phyloP scores from a whole-genome alignment of 2,888 invertebrate genomes.

The Chirona hameri region DNA sequence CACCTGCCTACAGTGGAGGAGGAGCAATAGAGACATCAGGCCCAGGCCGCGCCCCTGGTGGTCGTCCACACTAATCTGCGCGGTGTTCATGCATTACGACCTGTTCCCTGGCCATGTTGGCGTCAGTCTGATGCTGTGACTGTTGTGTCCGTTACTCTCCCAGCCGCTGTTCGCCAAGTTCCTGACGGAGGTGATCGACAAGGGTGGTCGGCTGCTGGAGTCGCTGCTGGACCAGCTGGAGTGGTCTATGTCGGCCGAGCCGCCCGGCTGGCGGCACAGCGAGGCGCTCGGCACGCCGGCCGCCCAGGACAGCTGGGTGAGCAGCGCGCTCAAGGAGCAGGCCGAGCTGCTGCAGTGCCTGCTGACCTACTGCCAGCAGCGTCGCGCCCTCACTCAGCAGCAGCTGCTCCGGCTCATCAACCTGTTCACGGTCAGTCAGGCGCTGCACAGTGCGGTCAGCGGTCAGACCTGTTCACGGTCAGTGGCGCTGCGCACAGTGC shows the following conservation, averaged over 20 bases:
- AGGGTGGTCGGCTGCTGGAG: neutral
- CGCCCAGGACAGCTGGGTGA: neutral
- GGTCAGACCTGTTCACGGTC: neutral
- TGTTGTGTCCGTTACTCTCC: neutral
- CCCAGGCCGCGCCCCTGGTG: too few relatives aligned
- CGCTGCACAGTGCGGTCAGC: too few relatives aligned
- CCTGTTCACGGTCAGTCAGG: neutral
- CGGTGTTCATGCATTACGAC: neutral
- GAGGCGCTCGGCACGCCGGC: conserved; percentile 1
- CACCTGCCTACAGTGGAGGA: too few relatives aligned
- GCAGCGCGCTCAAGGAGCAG: conserved; percentile 22
- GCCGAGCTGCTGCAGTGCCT: conserved; percentile 26
- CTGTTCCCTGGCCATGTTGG: neutral
- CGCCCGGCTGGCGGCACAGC: neutral
- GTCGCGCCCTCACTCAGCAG: neutral
- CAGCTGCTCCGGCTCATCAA: neutral
- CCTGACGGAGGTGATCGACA: neutral
- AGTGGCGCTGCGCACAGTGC: neutral
- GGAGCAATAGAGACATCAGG: too few relatives aligned
- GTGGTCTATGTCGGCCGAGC: neutral
- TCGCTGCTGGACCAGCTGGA: conserved; percentile 12
- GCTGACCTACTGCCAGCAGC: conserved; percentile 2
- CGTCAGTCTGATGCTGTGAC: neutral
- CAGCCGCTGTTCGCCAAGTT: neutral
- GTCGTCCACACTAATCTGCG: too few relatives aligned